A percentile compares a stretch with the other conserved stretches of the same genome.
These are phyloP conservation scores for Ceryle rudis DNA, from an alignment of 2,797 vertebrate species.

Conservation along the genomic window DNA sequence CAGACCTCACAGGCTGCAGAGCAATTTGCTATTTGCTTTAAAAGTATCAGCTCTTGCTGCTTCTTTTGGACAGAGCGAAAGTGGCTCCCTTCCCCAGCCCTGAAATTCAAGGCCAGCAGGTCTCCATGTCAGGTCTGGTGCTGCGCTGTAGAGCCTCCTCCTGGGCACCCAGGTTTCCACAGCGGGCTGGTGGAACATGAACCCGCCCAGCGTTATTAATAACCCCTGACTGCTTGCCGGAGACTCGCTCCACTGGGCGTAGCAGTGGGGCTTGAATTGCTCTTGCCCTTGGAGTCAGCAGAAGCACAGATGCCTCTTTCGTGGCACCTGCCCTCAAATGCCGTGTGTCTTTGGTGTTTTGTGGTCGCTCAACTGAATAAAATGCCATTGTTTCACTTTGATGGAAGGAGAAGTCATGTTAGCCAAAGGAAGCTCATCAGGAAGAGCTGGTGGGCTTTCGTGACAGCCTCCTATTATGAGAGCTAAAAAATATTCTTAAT, in stretches of 20 bases:
- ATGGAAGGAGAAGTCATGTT: constrained; percentile 33
- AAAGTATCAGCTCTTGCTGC: constrained; percentile 36
- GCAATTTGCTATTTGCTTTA: constrained; percentile 75
- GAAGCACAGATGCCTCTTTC: not conserved
- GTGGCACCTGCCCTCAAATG: not conserved
- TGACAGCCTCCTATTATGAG: not conserved
- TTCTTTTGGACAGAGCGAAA: constrained; percentile 51
- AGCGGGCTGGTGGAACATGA: not conserved
- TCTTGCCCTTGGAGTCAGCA: not conserved
- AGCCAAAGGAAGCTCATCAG: not conserved
- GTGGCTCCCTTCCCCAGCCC: constrained; percentile 32
- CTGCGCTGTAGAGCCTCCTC: constrained; percentile 66
- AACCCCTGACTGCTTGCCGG: not conserved
- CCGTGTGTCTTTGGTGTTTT: not conserved
- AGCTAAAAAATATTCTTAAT: not conserved
- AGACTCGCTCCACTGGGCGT: not conserved
- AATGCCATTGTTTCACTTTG: not conserved
- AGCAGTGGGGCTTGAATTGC: not conserved
- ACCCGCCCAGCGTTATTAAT: not conserved
- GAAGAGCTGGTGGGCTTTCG: not conserved
- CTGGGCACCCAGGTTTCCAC: constrained; percentile 25
- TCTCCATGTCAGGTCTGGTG: not conserved
- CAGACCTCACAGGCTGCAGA: constrained; percentile 64
- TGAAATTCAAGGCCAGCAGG: constrained; percentile 51
- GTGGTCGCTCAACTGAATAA: not conserved